Evolutionary conservation across 2,888 invertebrate genomes (phyloP), one percentile per base, ranked within the genome.

Genomic region (Macrosiphum euphorbiae): DNA sequence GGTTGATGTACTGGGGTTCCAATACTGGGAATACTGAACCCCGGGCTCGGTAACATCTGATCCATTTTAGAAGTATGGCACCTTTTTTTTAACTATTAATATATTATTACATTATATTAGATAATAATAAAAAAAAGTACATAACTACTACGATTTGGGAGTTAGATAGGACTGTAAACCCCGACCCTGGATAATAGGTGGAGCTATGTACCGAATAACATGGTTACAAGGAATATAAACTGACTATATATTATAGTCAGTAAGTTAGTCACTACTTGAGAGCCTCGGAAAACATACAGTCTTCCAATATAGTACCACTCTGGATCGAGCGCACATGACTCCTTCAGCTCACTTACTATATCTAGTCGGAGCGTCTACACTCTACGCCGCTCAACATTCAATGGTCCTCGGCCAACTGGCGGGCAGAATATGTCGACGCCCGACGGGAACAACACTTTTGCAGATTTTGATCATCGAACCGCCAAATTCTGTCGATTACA

Each of bases 1-100:
- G 98, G 98, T 95, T 98, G 98, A 96, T 98, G 98, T 35, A 98
- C 96, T 4, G 98, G 98, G 13, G 98, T 98, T 94, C 98, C 98
- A 96, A 98, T 98, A 95, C 98, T 98, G 95, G 98, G 98, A 96
- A 98, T 98, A 95, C 98, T 98, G 95, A 97, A 98, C 95, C 98
- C 98, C 44, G 98, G 98, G 96, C 98, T 98, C 55, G 98, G 98
- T 94, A 98, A 96, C 98, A 98, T 98, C 96, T 98, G 98, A 97
- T 98, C 98, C 98, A 98, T 98, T 95, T 94, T 92, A 61, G 47
- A 41, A 35, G 3, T 2, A 78, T 3, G 8, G 20, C 35, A 78
- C 35, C 16, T 41, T 78, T 78, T 78, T 20, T 78, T 41, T 78
- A 78, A 20, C 35, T 78, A 20, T 20, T 20, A 78, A 78, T 35